A percentile compares a stretch with the other conserved stretches of the same genome.
Evolutionary conservation across 2,888 invertebrate genomes (phyloP).

Genomic region (Electrophaes corylata): DNA sequence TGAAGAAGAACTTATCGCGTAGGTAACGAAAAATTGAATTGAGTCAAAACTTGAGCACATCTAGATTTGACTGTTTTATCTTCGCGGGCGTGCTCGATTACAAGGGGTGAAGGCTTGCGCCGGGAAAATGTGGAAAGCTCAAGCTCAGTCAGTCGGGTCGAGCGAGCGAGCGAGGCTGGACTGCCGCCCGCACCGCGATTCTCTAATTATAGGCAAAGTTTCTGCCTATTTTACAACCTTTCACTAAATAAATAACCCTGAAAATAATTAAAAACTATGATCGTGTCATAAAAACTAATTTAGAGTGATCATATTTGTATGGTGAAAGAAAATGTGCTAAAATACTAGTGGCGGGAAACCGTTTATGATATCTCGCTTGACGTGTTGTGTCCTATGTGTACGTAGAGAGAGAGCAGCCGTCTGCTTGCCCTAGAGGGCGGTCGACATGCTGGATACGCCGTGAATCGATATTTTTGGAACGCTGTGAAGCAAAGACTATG

Average conservation of each 20-base stretch:
- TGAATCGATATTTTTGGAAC: conserved; percentile 84
- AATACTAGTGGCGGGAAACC: conserved; percentile 83
- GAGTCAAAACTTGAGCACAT: conserved; percentile 43
- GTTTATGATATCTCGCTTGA: conserved; percentile 81
- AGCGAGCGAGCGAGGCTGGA: conserved; percentile 68
- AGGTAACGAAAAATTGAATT: conserved; percentile 16
- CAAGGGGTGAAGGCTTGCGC: conserved; percentile 83
- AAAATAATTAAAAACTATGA: conserved; percentile 47
- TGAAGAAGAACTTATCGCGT: too few species aligned
- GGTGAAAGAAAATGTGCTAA: conserved; percentile 65
- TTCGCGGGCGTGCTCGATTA: conserved; percentile 79
- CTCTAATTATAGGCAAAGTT: conserved; percentile 68
- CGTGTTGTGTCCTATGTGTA: conserved; percentile 83
- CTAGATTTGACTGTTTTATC: conserved; percentile 62
- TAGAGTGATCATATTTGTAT: conserved; percentile 27
- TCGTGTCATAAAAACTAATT: conserved; percentile 37
- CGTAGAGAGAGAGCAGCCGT: conserved; percentile 79
- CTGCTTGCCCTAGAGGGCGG: conserved; percentile 82
- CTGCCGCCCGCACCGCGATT: conserved; percentile 55
- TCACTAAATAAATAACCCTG: conserved; percentile 53
- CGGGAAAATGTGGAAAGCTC: conserved; percentile 78
- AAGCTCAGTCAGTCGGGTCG: conserved; percentile 79
- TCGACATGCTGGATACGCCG: conserved; percentile 82
- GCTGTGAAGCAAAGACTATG: conserved; percentile 78
- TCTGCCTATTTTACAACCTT: conserved; percentile 69